These are phyloP conservation scores for Scaptomyza flava DNA, from an alignment of 2,888 invertebrate species.

Conservation along the genomic window DNA sequence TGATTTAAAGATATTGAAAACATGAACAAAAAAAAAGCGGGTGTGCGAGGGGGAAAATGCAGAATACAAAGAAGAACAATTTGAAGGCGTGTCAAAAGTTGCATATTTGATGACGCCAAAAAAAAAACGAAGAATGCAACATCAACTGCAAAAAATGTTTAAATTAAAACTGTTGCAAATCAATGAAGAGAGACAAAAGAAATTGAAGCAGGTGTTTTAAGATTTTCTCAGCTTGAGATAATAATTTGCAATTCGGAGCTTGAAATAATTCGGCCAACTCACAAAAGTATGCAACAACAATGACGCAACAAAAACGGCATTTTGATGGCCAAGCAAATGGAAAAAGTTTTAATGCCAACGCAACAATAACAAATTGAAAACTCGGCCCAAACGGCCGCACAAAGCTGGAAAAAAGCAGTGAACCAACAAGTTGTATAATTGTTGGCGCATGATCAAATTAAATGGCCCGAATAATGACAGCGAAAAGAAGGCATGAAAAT, in stretches of 20 bases:
- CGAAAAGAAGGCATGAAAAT: conserved; percentile 1
- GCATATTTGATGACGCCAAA: conserved; percentile 29
- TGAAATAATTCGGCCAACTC: neutral
- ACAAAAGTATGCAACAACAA: conserved; percentile 30
- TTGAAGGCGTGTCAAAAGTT: conserved; percentile 32
- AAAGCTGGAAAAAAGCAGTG: conserved; percentile 23
- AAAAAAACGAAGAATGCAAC: neutral
- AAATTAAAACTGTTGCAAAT: neutral
- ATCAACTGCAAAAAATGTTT: conserved; percentile 5
- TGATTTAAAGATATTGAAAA: conserved; percentile 1
- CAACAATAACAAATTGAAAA: conserved; percentile 63
- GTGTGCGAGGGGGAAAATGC: neutral
- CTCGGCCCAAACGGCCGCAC: conserved; percentile 19
- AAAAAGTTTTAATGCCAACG: conserved; percentile 71
- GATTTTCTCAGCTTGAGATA: neutral
- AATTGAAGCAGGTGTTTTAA: neutral
- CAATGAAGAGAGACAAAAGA: neutral
- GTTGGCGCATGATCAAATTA: conserved; percentile 79
- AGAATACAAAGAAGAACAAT: conserved; percentile 11
- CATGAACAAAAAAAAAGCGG: conserved; percentile 11
- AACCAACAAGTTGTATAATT: conserved; percentile 81
- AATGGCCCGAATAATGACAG: conserved; percentile 61
- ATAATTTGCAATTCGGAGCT: neutral
- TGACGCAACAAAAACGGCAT: conserved; percentile 36
- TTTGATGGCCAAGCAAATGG: conserved; percentile 51